Conservation (phyloP, 2,797 vertebrate genomes). For the Lindbergichthys nudifrons region DNA sequence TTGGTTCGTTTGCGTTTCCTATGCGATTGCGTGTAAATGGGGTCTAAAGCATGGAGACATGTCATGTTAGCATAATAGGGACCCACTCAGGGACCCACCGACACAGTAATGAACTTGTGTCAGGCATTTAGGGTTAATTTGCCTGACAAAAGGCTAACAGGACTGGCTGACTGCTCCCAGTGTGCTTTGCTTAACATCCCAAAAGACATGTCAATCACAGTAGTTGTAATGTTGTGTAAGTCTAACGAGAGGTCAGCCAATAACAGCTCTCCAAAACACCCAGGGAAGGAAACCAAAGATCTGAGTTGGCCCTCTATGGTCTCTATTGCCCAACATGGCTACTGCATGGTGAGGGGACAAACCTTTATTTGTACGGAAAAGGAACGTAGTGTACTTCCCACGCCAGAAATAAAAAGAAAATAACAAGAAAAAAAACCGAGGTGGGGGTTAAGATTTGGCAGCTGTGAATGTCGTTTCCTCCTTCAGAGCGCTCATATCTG, state of each 20-base stretch:
- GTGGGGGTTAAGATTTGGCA: constrained; percentile 53
- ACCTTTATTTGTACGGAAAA: constrained; percentile 59
- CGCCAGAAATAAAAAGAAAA: constrained; percentile 42
- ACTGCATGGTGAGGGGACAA: constrained; percentile 45
- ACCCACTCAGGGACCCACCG: constrained; percentile 10
- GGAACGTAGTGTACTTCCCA: constrained; percentile 71
- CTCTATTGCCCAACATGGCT: constrained; percentile 40
- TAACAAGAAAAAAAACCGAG: constrained; percentile 20
- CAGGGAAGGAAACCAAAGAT: constrained; percentile 19
- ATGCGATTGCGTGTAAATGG: too few species aligned
- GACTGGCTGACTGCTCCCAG: constrained; percentile 53
- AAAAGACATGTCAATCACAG: constrained; percentile 48
- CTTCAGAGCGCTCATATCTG: constrained; percentile 57
- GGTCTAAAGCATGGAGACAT: too few species aligned
- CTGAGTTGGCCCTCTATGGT: not conserved
- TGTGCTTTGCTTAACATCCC: constrained; percentile 30
- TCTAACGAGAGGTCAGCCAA: constrained; percentile 35
- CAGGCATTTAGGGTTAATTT: constrained; percentile 45
- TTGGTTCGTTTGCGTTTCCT: too few species aligned
- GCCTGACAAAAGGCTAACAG: constrained; percentile 60
- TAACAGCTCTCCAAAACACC: constrained; percentile 31
- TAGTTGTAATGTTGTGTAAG: constrained; percentile 17
- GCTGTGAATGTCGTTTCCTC: constrained; percentile 61
- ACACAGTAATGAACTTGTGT: constrained; percentile 30
- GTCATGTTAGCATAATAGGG: not conserved